A percentile compares a stretch with the other conserved stretches of the same genome.
Conservation (phyloP, 2,113 vertebrate genomes). For the human (Homo sapiens) region DNA sequence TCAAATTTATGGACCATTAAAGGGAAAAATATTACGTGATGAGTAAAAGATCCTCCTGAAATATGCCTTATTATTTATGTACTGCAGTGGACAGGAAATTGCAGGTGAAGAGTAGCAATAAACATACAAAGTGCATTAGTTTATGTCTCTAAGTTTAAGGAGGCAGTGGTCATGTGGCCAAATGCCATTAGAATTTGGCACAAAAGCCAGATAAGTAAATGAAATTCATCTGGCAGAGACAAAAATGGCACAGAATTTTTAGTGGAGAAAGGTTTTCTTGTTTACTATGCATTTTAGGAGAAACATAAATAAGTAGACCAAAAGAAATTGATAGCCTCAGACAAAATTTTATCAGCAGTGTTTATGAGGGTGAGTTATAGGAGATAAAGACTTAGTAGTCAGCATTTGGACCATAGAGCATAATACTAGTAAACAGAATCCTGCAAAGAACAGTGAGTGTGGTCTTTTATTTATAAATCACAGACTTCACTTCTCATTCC, state of each 20-base stretch:
- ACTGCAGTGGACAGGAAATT: background rate
- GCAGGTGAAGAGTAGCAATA: background rate
- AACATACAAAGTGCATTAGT: background rate
- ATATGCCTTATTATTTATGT: background rate
- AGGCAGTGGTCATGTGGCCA: background rate
- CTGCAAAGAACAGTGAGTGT: background rate
- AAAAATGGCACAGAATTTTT: slow-evolving; percentile 27
- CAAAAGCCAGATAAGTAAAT: slow-evolving; percentile 19
- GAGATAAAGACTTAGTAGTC: background rate
- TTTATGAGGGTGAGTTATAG: background rate
- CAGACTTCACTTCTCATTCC: background rate
- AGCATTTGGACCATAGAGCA: background rate
- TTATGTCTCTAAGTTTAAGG: slow-evolving; percentile 20
- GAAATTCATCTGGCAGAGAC: background rate
- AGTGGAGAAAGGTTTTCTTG: slow-evolving; percentile 23
- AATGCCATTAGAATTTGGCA: slow-evolving; percentile 43
- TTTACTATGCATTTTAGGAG: slow-evolving; percentile 38
- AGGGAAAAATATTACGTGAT: background rate
- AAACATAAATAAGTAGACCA: background rate
- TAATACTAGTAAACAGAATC: background rate
- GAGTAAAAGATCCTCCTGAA: background rate
- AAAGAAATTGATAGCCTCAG: background rate
- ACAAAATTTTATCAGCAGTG: background rate
- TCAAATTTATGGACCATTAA: slow-evolving; percentile 38
- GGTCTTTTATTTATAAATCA: background rate